These are phyloP conservation scores for Paragorgia papillata DNA, from an alignment of 92 coral and sea anemone genomes.

Conservation along the genomic window DNA sequence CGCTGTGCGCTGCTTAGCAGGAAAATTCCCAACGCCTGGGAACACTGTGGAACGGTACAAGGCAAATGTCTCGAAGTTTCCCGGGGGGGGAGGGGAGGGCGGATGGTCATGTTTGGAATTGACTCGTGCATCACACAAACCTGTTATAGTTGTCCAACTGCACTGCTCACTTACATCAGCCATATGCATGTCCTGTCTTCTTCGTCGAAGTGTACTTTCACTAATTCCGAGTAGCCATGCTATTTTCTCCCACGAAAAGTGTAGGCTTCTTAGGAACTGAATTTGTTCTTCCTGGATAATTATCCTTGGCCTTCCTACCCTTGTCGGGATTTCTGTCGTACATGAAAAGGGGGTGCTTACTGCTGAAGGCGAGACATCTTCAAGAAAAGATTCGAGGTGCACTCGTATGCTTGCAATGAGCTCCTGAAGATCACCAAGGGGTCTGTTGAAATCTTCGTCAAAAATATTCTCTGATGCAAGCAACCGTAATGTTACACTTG, in stretches of 20 bases:
- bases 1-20: too few relatives aligned
- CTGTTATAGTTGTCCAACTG: background rate
- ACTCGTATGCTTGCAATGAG: background rate
- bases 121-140: too few relatives aligned
- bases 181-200: slow-evolving; percentile 8
- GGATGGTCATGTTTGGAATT: too few relatives aligned
- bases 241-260: slow-evolving; percentile 20
- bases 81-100: too few relatives aligned
- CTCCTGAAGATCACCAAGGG: background rate
- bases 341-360: background rate
- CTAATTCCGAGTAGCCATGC: slow-evolving; percentile 4
- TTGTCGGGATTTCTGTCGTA: background rate
- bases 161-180: background rate
- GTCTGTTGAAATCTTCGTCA: background rate
- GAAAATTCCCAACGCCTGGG: too few relatives aligned
- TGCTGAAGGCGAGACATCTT: slow-evolving; percentile 1
- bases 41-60: too few relatives aligned
- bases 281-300: slow-evolving; percentile 26
- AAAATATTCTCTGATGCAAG: background rate
- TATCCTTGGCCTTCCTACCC: slow-evolving; percentile 11
- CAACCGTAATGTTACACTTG: background rate
- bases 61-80: too few relatives aligned
- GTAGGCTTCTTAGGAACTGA: slow-evolving; percentile 5
- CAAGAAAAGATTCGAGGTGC: background rate
- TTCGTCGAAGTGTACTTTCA: slow-evolving; percentile 27